phyloP scores from a whole-genome alignment of 2,113 vertebrate species.

The Bubo blakistoni region DNA sequence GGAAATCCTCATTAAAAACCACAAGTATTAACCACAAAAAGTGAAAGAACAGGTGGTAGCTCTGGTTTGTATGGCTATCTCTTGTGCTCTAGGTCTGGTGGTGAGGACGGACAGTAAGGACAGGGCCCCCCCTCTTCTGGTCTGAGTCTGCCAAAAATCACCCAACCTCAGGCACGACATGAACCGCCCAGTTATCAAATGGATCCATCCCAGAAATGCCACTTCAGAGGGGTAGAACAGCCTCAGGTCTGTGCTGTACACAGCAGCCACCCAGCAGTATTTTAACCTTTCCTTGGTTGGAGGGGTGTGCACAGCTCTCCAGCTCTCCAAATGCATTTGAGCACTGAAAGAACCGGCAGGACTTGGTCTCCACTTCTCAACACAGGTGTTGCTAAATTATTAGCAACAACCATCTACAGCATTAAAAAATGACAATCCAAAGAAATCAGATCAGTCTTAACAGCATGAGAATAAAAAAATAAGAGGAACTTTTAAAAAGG shows the following conservation, averaged over 20 bases:
- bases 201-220: background rate
- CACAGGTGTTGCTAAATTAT: background rate
- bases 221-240: background rate
- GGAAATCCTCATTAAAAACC: background rate
- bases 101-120: background rate
- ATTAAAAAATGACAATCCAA: background rate
- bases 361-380: background rate
- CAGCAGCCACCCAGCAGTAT: background rate
- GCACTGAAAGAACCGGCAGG: fast-evolving
- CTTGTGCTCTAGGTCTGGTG: background rate
- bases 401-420: background rate
- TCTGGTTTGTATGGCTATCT: background rate
- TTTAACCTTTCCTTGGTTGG: background rate
- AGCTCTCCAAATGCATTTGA: background rate
- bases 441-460: background rate
- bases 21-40: background rate
- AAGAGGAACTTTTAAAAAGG: background rate
- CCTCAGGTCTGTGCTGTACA: background rate
- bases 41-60: background rate
- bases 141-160: background rate
- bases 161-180: fast-evolving
- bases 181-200: fast-evolving
- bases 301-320: background rate
- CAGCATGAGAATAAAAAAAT: background rate
- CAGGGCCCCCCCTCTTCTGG: background rate